phyloP scores from a whole-genome alignment of 2,888 invertebrate species.

The Drosophila atripex region DNA sequence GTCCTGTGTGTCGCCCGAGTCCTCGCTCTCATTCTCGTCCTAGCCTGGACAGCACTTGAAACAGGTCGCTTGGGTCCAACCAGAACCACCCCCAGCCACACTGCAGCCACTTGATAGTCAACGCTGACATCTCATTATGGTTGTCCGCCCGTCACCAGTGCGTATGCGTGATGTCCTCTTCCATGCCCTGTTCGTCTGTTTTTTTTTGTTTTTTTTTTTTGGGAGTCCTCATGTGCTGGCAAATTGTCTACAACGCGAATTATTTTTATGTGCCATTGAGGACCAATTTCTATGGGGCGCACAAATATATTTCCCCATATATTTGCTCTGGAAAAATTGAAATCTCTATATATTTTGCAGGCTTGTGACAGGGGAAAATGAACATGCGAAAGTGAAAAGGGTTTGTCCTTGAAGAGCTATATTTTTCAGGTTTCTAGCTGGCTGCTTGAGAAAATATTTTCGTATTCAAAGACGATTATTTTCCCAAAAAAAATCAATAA shows the following conservation, averaged over 20 bases:
- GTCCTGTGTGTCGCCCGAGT: slow-evolving; percentile 5
- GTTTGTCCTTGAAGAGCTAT: slow-evolving; percentile 3
- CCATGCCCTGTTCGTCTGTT: background rate
- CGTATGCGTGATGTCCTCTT: slow-evolving; percentile 69
- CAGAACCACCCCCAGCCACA: slow-evolving; percentile 35
- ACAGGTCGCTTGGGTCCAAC: slow-evolving; percentile 60
- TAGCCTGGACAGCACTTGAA: slow-evolving; percentile 58
- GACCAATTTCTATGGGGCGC: slow-evolving; percentile 63
- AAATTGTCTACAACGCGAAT: slow-evolving; percentile 74
- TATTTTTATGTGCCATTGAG: slow-evolving; percentile 73
- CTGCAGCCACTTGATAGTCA: slow-evolving; percentile 75
- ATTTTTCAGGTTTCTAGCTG: slow-evolving; percentile 6
- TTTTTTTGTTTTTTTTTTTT: background rate
- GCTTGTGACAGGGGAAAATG: background rate
- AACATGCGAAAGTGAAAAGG: background rate
- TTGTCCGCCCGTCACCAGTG: slow-evolving; percentile 68
- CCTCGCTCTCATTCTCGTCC: slow-evolving; percentile 30
- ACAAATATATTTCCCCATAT: slow-evolving; percentile 22
- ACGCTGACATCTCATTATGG: slow-evolving; percentile 78
- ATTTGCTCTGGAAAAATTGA: slow-evolving; percentile 48
- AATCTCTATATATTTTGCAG: slow-evolving; percentile 52
- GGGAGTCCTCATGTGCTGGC: slow-evolving; percentile 57
- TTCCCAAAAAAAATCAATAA: background rate
- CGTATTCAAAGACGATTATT: background rate
- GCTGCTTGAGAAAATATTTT: background rate